phyloP scores from a whole-genome alignment of 2,888 invertebrate species.

The Gerosis bhagava region DNA sequence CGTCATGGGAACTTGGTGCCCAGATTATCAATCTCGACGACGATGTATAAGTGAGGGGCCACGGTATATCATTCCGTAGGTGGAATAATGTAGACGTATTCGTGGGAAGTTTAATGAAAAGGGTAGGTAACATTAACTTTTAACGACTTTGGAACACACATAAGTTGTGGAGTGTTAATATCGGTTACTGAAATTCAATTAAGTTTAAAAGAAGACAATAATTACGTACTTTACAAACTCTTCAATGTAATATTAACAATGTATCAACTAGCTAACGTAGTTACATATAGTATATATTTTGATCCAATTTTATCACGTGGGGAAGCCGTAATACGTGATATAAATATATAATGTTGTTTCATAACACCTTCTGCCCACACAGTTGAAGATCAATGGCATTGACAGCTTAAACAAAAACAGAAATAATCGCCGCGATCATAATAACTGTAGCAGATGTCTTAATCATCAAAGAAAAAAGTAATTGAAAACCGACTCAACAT shows the following conservation, averaged over 20 bases:
- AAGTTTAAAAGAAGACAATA: no score
- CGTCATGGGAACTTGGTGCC: constrained; percentile 70
- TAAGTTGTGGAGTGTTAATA: no score
- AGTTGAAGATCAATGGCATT: constrained; percentile 29
- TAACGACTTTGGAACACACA: constrained; percentile 12
- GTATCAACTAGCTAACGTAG: no score
- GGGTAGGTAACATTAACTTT: constrained; percentile 23
- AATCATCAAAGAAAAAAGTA: constrained; percentile 39
- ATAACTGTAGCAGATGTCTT: constrained; percentile 44
- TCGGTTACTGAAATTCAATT: no score
- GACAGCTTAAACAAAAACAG: constrained; percentile 38
- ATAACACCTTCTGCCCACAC: constrained; percentile 33
- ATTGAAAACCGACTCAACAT: constrained; percentile 33
- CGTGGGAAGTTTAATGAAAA: constrained; percentile 44
- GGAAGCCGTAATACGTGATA: background rate
- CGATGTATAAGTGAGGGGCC: constrained; percentile 39
- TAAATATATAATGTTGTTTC: constrained; percentile 4
- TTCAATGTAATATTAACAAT: no score
- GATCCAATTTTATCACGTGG: no score
- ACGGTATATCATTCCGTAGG: constrained; percentile 47
- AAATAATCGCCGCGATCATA: constrained; percentile 36
- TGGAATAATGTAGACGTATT: constrained; percentile 41
- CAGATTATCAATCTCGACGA: constrained; percentile 55
- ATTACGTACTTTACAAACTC: no score
- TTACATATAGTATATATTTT: no score